phyloP scores from a whole-genome alignment of 2,888 invertebrate species.

The Aethes cnicana region DNA sequence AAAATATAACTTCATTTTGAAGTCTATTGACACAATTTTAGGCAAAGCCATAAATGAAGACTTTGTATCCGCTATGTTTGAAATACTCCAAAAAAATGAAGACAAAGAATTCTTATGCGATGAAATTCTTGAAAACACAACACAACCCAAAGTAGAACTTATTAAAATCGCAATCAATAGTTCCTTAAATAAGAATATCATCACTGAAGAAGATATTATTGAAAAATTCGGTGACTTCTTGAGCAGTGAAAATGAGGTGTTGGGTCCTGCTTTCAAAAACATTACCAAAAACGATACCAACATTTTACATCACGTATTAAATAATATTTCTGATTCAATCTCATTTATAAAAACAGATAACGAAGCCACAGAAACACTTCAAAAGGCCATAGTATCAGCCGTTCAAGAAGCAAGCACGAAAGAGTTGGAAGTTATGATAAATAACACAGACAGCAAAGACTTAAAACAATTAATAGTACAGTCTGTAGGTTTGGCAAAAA shows the following conservation, averaged over 20 bases:
- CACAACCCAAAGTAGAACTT: slow-evolving; percentile 84
- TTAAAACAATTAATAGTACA: slow-evolving; percentile 80
- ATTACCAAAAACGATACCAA: slow-evolving; percentile 84
- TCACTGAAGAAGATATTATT: slow-evolving; percentile 82
- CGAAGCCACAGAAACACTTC: slow-evolving; percentile 85
- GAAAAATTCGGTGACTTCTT: slow-evolving; percentile 85
- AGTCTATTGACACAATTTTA: slow-evolving; percentile 77
- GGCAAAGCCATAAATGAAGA: slow-evolving; percentile 76
- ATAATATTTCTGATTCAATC: slow-evolving; percentile 84
- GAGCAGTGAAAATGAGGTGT: slow-evolving; percentile 83
- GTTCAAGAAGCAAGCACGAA: slow-evolving; percentile 84
- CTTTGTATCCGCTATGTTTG: slow-evolving; percentile 73
- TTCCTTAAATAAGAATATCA: slow-evolving; percentile 67
- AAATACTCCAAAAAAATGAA: slow-evolving; percentile 76
- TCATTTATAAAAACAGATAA: slow-evolving; percentile 83
- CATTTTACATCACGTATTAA: slow-evolving; percentile 82
- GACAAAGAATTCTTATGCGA: slow-evolving; percentile 72
- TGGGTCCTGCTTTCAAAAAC: slow-evolving; percentile 85
- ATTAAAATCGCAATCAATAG: slow-evolving; percentile 81
- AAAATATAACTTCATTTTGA: slow-evolving; percentile 75
- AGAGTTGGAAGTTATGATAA: slow-evolving; percentile 79
- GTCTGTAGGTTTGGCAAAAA: slow-evolving; percentile 86
- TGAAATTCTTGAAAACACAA: slow-evolving; percentile 75
- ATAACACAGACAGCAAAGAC: slow-evolving; percentile 71
- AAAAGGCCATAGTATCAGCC: slow-evolving; percentile 85